Percentiles rank a stretch among this genome's conserved stretches.
Evolutionary conservation across 23 tunicate genomes (phyloP).

Genomic region (Botrylloides violaceus): DNA sequence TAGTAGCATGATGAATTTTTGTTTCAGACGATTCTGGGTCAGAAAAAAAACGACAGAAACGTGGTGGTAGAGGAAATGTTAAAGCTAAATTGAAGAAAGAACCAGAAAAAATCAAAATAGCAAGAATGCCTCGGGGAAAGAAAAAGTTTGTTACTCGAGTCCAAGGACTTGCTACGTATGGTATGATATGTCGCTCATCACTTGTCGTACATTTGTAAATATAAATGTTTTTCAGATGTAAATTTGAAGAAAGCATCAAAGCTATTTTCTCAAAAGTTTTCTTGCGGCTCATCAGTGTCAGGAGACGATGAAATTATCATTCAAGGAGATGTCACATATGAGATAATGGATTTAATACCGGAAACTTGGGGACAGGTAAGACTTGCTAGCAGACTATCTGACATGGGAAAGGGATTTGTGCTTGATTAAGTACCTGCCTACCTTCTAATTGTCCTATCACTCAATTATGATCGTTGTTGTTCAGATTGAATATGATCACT

Average conservation of each 20-base stretch:
- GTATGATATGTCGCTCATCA: conserved; percentile 16
- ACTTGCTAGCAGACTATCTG: not conserved
- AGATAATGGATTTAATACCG: conserved; percentile 69
- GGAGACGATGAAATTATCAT: conserved; percentile 91
- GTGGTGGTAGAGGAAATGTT: conserved; percentile 89
- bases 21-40: conserved; percentile 41
- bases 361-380: conserved; percentile 72
- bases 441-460: not conserved
- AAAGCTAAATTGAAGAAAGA: conserved; percentile 94
- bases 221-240: conserved; percentile 49
- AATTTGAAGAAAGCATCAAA: conserved; percentile 96
- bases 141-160: conserved; percentile 90
- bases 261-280: conserved; percentile 87
- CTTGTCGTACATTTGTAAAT: not conserved
- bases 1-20: not conserved
- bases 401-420: not conserved
- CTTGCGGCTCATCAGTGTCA: conserved; percentile 90
- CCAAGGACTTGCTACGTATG: conserved; percentile 81
- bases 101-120: conserved; percentile 80
- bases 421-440: too few species aligned
- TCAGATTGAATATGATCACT: conserved; percentile 77
- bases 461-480: not conserved
- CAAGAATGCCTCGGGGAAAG: conserved; percentile 89
- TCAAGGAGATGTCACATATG: conserved; percentile 96
- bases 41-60: conserved; percentile 90